Evolutionary conservation across 2,888 invertebrate species (phyloP), one percentile per base, ranked within the genome.

Genomic region (Nycteola revayana): DNA sequence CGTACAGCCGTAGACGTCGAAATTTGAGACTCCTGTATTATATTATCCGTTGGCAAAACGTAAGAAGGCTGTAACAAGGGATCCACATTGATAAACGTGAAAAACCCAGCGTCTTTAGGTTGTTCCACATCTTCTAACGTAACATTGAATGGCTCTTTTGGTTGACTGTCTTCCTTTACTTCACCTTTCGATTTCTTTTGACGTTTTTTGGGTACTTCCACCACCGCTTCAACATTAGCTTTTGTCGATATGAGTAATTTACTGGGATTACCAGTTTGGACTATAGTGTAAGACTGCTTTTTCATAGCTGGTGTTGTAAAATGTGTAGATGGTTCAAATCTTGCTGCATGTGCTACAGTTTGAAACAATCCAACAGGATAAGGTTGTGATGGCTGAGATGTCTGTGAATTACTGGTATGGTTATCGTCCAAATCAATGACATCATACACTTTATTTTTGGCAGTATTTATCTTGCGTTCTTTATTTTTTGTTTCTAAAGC

Each of bases 41-140:
- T 83, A 43, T 75, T 85, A 49, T 78, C 62, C 0, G 82, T 85
- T 0, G 89, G 87, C 9, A 88, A 49, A 17, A 86, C 85, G 43
- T 87, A 88, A 0, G 82, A 80, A 0, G 88, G 84, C 38, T 84
- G 80, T 3, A 82, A 40, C 22, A 83, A 54, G 1, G 89, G 85
- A 57, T 89, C 88, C 2, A 89, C 77, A 53, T 87, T 89, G 2
- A 89, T 77, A 31, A 88, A 88, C 9, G 85, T 83, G 41, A 89
- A 89, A 42, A 81, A 77, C 1, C 68, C 75, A 0, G 71, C 9
- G 39, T 82, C 75, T 54, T 78, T 75, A 0, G 71, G 52, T 10
- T 59, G 76, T 0, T 64, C 39, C 1, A 65, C 36, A 11, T 78
- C 75, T 57, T 79, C 78, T 43, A 75, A 37, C 1, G 74, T 70